Base-by-base conservation (phyloP, 2,113 vertebrate species). In the Sinocyclocheilus anophthalmus region DNA sequence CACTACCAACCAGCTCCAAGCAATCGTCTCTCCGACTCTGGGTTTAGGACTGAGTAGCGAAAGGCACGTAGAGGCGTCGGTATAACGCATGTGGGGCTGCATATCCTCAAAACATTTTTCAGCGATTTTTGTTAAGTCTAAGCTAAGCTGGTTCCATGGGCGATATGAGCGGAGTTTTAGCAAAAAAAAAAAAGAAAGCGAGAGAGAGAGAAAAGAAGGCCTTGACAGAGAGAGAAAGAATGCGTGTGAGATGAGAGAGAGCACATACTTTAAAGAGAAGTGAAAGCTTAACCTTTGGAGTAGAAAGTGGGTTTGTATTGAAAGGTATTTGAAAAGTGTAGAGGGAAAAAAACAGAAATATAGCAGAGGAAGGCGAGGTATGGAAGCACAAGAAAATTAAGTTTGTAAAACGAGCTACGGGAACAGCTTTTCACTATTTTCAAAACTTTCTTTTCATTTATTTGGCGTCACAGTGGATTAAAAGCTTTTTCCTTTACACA, bases 1-100 rank as follows among this genome's bases (percentile, higher is more conserved):
- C 98, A 99, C 96, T 99, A 99, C 94, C 98, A n/a, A n/a, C n/a
- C n/a, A n/a, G n/a, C n/a, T n/a, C n/a, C n/a, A n/a, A n/a, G n/a
- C n/a, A n/a, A n/a, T n/a, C n/a, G 93, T 99, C 98, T 30, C 98
- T n/a, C 98, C 70, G 98, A 99, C 96, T 99, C 98, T 91, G 98
- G 98, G 98, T 99, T 93, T 99, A 96, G 96, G 85, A 75, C 79
- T 93, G n/a, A n/a, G n/a, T n/a, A n/a, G n/a, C n/a, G n/a, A n/a
- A n/a, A n/a, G n/a, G 90, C 78, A 92, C 55, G 80, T 65, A 69
- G 78, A 85, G 86, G 89, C 55, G n/a, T n/a, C 82, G 87, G 80
- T 93, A 94, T n/a, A 94, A 93, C 94, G 96, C 96, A 97, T 97
- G 96, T 97, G n/a, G n/a, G n/a, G 96, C 96, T 97, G 96, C 93